These are phyloP conservation scores for Poecilobothrus nobilitatus DNA, from an alignment of 2,888 invertebrate genomes.

Conservation along the genomic window DNA sequence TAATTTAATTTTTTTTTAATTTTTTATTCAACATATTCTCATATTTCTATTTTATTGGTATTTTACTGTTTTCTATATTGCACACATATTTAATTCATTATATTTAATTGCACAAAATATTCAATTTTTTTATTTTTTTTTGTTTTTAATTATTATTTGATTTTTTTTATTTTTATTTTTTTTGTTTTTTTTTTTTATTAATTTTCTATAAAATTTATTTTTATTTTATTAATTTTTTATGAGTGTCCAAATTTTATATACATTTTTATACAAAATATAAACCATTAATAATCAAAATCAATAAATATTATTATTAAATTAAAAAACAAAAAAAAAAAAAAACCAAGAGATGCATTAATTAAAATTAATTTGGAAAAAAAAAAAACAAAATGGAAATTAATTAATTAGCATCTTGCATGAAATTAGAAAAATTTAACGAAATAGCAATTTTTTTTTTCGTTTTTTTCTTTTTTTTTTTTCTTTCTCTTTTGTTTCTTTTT, in stretches of 20 bases:
- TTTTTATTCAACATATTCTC: background rate
- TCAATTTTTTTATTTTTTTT: background rate
- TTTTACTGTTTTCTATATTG: slow-evolving; percentile 4
- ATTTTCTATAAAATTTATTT: background rate
- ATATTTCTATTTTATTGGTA: slow-evolving; percentile 4
- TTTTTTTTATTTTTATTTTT: background rate
- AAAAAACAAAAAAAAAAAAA: background rate
- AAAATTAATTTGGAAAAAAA: no score
- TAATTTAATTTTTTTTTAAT: no score
- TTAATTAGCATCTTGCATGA: background rate
- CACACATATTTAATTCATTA: slow-evolving; percentile 1
- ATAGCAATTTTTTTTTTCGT: background rate
- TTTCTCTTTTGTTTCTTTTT: no score
- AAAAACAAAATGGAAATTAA: slow-evolving; percentile 1
- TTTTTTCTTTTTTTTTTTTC: background rate
- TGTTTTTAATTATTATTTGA: background rate
- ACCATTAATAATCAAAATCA: background rate
- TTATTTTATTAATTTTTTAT: background rate
- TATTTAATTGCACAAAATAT: background rate
- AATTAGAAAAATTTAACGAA: background rate
- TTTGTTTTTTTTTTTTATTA: no score
- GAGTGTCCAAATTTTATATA: background rate
- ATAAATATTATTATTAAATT: background rate
- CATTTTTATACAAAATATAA: background rate
- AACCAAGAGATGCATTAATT: slow-evolving; percentile 6